phyloP scores from a whole-genome alignment of 2,888 invertebrate species.

The Chrysolina haemoptera region DNA sequence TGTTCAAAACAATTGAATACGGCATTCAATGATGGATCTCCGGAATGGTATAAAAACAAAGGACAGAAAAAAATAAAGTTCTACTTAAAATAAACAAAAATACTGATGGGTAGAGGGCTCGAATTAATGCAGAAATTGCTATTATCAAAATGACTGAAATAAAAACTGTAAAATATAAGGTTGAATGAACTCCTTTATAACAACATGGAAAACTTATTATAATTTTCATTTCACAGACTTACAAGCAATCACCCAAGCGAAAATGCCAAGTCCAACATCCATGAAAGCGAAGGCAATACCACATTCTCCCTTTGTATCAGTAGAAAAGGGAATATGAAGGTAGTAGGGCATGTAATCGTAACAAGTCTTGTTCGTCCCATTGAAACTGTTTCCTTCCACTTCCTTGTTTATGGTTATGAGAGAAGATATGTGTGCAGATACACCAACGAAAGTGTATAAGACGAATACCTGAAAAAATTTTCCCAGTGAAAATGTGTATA shows the following conservation, averaged over 20 bases:
- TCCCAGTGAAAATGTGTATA: too few relatives aligned
- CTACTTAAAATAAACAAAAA: too few relatives aligned
- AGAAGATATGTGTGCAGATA: constrained; percentile 49
- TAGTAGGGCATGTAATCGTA: constrained; percentile 48
- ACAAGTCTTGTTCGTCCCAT: constrained; percentile 47
- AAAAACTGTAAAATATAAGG: too few relatives aligned
- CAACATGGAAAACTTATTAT: too few relatives aligned
- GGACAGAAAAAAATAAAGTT: too few relatives aligned
- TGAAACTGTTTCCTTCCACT: constrained; percentile 41
- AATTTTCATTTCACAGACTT: constrained; percentile 32
- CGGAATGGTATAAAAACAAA: too few relatives aligned
- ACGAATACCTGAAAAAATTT: constrained; percentile 41
- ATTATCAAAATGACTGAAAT: too few relatives aligned
- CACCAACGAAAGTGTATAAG: constrained; percentile 49
- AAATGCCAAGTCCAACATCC: constrained; percentile 47
- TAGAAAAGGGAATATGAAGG: constrained; percentile 49
- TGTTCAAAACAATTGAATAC: too few relatives aligned
- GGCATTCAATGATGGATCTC: too few relatives aligned
- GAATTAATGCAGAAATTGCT: too few relatives aligned
- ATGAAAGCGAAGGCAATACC: constrained; percentile 48
- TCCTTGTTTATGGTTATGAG: constrained; percentile 43
- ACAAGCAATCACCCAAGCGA: constrained; percentile 51
- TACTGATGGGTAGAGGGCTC: too few relatives aligned
- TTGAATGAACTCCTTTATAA: neutral
- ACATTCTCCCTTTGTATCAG: constrained; percentile 42